Percentiles rank a stretch among this genome's conserved stretches.
These are phyloP conservation scores for Cephus sareptanus DNA, from an alignment of 2,888 invertebrate species.

Conservation along the genomic window DNA sequence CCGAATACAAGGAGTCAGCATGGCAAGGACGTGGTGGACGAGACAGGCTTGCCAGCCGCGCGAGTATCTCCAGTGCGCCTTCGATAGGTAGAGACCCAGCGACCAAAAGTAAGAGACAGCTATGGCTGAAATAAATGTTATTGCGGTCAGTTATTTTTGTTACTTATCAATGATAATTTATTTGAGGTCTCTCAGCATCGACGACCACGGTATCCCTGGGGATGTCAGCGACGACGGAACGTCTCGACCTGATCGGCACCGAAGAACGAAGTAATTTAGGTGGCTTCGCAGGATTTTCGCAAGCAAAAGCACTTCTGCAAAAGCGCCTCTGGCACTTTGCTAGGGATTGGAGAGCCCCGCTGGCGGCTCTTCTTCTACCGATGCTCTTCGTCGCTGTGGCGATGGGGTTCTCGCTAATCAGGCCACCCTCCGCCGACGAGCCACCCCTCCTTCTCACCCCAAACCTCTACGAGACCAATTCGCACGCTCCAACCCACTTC, in stretches of 20 bases:
- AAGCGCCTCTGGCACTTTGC: constrained; percentile 72
- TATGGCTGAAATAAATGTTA: background rate
- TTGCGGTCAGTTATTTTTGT: background rate
- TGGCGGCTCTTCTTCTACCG: constrained; percentile 72
- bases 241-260: constrained; percentile 40
- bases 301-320: constrained; percentile 68
- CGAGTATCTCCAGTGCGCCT: constrained; percentile 36
- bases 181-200: background rate
- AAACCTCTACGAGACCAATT: constrained; percentile 67
- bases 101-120: background rate
- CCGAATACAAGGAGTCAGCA: constrained; percentile 46
- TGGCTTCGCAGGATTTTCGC: constrained; percentile 15
- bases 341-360: constrained; percentile 72
- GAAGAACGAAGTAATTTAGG: constrained; percentile 23
- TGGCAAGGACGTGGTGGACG: background rate
- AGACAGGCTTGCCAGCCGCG: constrained; percentile 27
- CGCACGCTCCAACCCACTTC: constrained; percentile 58
- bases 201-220: constrained; percentile 22
- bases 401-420: constrained; percentile 77
- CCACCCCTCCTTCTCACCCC: constrained; percentile 68
- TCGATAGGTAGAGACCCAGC: constrained; percentile 28
- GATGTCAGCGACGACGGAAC: constrained; percentile 34
- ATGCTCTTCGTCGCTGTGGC: constrained; percentile 74
- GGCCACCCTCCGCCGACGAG: constrained; percentile 75
- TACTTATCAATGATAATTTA: background rate